These are phyloP conservation scores for Theretra japonica DNA, from an alignment of 2,888 invertebrate genomes.

Conservation along the genomic window DNA sequence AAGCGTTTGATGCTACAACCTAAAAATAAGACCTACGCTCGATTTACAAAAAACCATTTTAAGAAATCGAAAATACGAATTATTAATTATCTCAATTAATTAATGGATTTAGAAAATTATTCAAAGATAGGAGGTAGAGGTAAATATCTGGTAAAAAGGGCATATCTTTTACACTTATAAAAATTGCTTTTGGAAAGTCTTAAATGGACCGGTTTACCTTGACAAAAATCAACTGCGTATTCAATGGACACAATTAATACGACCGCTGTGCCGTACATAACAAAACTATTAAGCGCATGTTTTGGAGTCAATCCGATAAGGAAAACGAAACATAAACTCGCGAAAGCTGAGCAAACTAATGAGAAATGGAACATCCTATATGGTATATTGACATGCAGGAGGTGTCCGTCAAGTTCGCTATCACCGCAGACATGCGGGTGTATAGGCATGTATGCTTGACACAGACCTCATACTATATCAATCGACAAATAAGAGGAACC, in stretches of 20 bases:
- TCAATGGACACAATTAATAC: neutral
- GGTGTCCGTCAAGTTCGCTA: slow-evolving; percentile 12
- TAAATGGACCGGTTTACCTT: neutral
- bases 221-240: neutral
- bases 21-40: too few relatives aligned
- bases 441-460: slow-evolving; percentile 24
- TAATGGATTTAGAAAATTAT: too few relatives aligned
- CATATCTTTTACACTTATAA: neutral
- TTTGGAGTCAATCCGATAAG: neutral
- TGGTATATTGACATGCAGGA: slow-evolving; percentile 15
- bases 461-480: slow-evolving; percentile 41
- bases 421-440: slow-evolving; percentile 22
- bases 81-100: too few relatives aligned
- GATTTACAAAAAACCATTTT: too few relatives aligned
- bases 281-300: neutral
- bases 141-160: too few relatives aligned
- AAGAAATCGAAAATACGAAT: too few relatives aligned
- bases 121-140: too few relatives aligned
- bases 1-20: too few relatives aligned
- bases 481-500: slow-evolving; percentile 30
- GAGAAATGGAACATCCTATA: slow-evolving; percentile 22
- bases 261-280: neutral
- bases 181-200: neutral
- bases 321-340: slow-evolving; percentile 10
- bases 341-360: slow-evolving; percentile 4